Percentiles rank a stretch among this genome's conserved stretches.
Evolutionary conservation across 2,113 vertebrate species (phyloP).

Genomic region (Macquaria australasica): DNA sequence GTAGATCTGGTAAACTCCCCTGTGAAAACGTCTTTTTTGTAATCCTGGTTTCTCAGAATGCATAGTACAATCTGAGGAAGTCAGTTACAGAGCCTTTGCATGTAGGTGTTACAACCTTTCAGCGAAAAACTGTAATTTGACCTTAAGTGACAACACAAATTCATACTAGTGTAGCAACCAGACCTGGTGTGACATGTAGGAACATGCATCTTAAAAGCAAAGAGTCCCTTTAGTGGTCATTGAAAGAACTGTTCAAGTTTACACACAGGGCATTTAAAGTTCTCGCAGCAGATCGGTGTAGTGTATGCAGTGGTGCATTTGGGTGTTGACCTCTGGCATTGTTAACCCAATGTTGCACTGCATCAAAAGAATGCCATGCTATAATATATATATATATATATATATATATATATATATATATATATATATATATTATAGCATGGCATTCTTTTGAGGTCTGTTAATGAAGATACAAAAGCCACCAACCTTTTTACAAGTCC

Average conservation of each 20-base stretch:
- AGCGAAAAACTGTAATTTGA: background rate
- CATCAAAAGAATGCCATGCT: background rate
- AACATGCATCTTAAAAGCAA: background rate
- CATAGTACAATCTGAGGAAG: background rate
- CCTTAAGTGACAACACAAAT: background rate
- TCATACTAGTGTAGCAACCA: background rate
- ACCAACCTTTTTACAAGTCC: background rate
- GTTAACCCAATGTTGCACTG: background rate
- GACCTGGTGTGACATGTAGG: conserved; percentile 1
- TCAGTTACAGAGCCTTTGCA: background rate
- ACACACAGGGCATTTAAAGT: background rate
- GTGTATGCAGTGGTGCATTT: background rate
- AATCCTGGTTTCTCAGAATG: background rate
- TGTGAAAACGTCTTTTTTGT: background rate
- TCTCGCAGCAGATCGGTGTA: background rate
- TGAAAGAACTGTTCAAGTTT: conserved; percentile 13
- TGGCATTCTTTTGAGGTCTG: too few relatives aligned
- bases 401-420: too few relatives aligned
- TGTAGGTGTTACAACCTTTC: background rate
- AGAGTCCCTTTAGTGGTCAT: conserved; percentile 48
- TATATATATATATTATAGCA: too few relatives aligned
- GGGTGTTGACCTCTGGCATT: background rate
- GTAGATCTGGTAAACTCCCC: background rate
- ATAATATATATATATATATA: too few relatives aligned
- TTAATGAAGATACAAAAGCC: conserved; percentile 21